Percentiles rank a stretch among this genome's conserved stretches.
Conservation (phyloP, 2,797 vertebrate genomes). For the Enteromius treurensis region DNA sequence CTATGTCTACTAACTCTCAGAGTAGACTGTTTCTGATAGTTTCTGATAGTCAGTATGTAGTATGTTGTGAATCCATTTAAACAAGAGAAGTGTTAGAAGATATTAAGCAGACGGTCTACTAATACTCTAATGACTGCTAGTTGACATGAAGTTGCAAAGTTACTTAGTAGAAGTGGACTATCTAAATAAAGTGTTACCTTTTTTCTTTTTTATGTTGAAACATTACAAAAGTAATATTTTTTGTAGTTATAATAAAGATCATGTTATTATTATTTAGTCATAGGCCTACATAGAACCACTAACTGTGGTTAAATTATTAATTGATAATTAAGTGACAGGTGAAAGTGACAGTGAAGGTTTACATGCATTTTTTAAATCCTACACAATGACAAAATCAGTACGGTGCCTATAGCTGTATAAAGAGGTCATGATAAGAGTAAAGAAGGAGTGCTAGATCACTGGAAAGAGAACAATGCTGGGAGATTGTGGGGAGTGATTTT, state of each 20-base stretch:
- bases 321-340: too few relatives aligned
- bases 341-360: too few relatives aligned
- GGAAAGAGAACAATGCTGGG: constrained; percentile 4
- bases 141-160: too few relatives aligned
- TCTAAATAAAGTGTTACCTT: not conserved
- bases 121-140: too few relatives aligned
- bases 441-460: constrained; percentile 1
- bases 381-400: not conserved
- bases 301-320: not conserved
- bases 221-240: not conserved
- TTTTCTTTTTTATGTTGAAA: not conserved
- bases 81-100: too few relatives aligned
- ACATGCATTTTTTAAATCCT: not conserved
- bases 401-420: not conserved
- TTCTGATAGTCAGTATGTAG: too few relatives aligned
- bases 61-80: too few relatives aligned
- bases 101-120: too few relatives aligned
- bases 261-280: not conserved
- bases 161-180: too few relatives aligned
- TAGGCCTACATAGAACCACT: too few relatives aligned
- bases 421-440: not conserved
- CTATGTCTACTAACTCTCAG: too few relatives aligned
- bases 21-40: too few relatives aligned
- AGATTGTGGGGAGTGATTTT: constrained; percentile 45
- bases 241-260: not conserved